Evolutionary conservation across 2,888 invertebrate genomes (phyloP), one percentile per base, ranked within the genome.

Genomic region (Buathra laborator): DNA sequence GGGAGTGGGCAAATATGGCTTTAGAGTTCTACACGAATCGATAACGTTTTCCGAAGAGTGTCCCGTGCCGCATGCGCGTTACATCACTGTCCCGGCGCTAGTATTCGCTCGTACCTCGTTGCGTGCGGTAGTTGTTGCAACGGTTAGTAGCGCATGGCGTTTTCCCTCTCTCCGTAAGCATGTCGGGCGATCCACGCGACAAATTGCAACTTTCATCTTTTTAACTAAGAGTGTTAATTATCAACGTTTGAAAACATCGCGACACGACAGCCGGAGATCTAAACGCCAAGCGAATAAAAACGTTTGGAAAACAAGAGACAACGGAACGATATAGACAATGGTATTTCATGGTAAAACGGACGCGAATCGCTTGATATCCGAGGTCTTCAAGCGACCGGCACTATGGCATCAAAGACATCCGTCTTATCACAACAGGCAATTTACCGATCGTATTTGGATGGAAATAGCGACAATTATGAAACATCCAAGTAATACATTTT

Each of bases 361-460:
- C 90, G 93, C 93, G 77, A 91, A 92, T 86, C 92, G 91, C 87
- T 90, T 94, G 86, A 94, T 94, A 88, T 89, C 92, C 71, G 94
- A 93, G 84, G 93, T 94, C 66, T 91, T 92, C 84, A 93, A 92
- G 86, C 90, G 94, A 84, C 93, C 93, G 81, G 93, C 94, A 46
- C 92, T 94, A 59, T 94, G 94, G 94, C 93, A 94, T 81, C 93
- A 94, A 83, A 91, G 92, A 83, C 93, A 94, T 88, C 90, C 92
- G 81, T 93, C 93, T 70, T 94, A 94, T 89, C 94, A 94, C 87
- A 94, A 94, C 90, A 93, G 94, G 85, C 93, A 93, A 75, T 92
- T 93, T 87, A 94, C 94, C 62, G 94, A 94, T 89, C 90, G 91
- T 74, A 91, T 94, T 86, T 94, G 94, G 94, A 92, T 92, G 91